Evolutionary conservation across 2,113 vertebrate genomes (phyloP).

Genomic region (Hippocampus barbouri): DNA sequence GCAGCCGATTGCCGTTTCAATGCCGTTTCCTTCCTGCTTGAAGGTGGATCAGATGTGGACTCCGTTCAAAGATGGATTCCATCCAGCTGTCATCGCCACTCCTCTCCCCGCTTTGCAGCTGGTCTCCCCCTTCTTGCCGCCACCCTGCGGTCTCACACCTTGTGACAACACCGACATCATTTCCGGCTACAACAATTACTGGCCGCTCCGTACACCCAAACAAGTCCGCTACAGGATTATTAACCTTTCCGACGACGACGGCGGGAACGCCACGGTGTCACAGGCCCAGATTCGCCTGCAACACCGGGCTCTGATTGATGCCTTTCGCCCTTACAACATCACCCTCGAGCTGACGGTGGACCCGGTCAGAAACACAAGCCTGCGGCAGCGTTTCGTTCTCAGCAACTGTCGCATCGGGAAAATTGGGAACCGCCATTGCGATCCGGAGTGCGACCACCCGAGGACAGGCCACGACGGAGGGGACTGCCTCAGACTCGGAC

Average conservation of each 20-base stretch:
- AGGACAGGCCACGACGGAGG: constrained; percentile 90
- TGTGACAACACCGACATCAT: constrained; percentile 89
- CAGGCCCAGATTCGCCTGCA: constrained; percentile 80
- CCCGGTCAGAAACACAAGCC: constrained; percentile 78
- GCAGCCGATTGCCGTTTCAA: not conserved
- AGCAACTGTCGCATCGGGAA: constrained; percentile 89
- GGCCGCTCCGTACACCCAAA: constrained; percentile 80
- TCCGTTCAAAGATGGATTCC: constrained; percentile 72
- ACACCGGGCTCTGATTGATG: constrained; percentile 76
- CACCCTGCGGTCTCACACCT: constrained; percentile 81
- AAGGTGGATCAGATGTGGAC: constrained; percentile 75
- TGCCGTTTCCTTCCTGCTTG: constrained; percentile 1
- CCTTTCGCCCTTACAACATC: constrained; percentile 89
- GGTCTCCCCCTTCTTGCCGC: constrained; percentile 75
- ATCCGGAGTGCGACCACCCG: constrained; percentile 89
- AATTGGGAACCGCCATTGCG: constrained; percentile 90
- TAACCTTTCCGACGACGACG: constrained; percentile 78
- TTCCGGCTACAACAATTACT: constrained; percentile 81
- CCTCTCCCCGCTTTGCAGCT: constrained; percentile 64
- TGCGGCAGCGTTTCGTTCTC: constrained; percentile 79
- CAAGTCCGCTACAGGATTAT: constrained; percentile 83
- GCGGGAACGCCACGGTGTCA: constrained; percentile 77
- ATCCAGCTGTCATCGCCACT: constrained; percentile 72
- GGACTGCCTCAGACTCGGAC: constrained; percentile 80
- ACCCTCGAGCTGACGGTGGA: constrained; percentile 81